Base-by-base conservation (phyloP, 2,888 invertebrate genomes). In the Iphiclides podalirius region DNA sequence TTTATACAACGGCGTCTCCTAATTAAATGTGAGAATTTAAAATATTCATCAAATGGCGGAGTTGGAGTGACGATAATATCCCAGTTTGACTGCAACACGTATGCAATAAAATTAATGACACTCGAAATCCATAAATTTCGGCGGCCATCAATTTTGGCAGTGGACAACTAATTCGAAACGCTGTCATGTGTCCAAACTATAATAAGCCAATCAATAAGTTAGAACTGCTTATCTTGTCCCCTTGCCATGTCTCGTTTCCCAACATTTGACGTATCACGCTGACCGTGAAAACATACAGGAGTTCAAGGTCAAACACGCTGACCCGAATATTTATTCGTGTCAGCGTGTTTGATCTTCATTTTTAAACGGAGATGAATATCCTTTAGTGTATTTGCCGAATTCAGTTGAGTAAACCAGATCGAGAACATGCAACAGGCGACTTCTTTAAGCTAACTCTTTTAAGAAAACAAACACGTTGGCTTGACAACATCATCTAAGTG, bases 1-100 rank as follows among this genome's bases (percentile, higher is more conserved):
- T 57, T 56, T 55, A 60, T 54, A 48, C 52, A 58, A 55, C 49
- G 47, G 54, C 49, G 47, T 46, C 49, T 17, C 37, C 39, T 58
- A 61, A 64, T 63, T 61, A 61, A 61, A 55, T 42, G 31, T 41
- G 53, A 52, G 53, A 39, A 52, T 52, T 53, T 9, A 48, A 38
- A 38, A 48, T 43, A 34, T 43, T 43, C 23, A 43, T 16, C 14
- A 38, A 38, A 28, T 12, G 28, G 11, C 36, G 9, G 43, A 35
- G 43, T 34, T 34, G 33, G 37, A 43, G 26, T 43, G 38, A 38
- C 38, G 38, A 48, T 48, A 43, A 48, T 34, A 48, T 23, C 42
- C 38, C 31, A 43, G 15, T 38, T 48, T 48, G 33, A 48, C 38
- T 48, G 48, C 38, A 48, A 15, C 43, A 13, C 17, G 12, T 39